Evolutionary conservation across 2,113 vertebrate genomes (phyloP), one percentile per base, ranked within the genome.

Genomic region (Semnornis frantzii): DNA sequence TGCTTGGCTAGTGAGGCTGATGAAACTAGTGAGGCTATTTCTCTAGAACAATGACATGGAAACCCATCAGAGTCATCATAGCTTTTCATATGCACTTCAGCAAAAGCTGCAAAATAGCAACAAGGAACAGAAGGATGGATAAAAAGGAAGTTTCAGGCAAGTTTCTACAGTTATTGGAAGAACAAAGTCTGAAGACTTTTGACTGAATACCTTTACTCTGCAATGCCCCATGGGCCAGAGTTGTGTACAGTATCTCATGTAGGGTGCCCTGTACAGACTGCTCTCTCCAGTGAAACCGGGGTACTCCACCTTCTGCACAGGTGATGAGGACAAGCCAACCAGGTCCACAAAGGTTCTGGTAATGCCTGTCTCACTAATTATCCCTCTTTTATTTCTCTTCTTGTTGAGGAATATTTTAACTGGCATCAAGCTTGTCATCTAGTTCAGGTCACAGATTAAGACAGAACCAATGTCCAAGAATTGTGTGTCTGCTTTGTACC

Each of bases 211-310:
- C 5, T 81, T 66, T 30, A 46, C 10, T 66, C 46, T 59, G 75
- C 85, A 82, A 50, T 18, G 14, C 4, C 7, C 23, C 31, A 20
- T 15, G 21, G 30, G 20, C 17, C 33, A 54, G 12, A 83, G 25
- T 2, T n/a, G 2, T 57, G 16, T 3, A 21, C 19, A 11, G 2
- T 34, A 11, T 65, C 37, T 70, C 24, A 19, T 9, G 14, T 5
- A 30, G 14, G 6, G 6, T 24, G 27, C 30, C 15, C 24, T 68
- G 20, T 46, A 19, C 11, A 55, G 27, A 46, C 3, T 9, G 6
- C 3, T 1, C 10, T 77, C 7, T 3, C 25, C 15, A 1, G 16
- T 18, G 6, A 76, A 46, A 18, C 5, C 15, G 15, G 21, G 10
- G 11, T 30, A 59, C 2, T 28, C 25, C 28, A 65, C 3, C 4